Conservation (phyloP, 2,888 invertebrate species). For the Coenonympha arcania region DNA sequence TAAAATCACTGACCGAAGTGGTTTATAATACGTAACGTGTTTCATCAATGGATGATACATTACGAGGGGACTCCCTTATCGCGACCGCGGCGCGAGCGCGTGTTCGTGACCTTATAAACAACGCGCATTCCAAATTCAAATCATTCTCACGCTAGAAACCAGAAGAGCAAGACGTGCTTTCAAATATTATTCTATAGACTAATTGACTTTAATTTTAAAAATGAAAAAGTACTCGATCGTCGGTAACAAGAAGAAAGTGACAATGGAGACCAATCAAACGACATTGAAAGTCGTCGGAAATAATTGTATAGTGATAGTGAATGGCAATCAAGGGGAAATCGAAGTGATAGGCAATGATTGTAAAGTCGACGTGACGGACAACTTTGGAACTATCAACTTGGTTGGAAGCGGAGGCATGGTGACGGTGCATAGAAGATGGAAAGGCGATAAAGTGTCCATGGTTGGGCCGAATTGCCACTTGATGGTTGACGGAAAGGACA, state of each 20-base stretch:
- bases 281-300: constrained; percentile 62
- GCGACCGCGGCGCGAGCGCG: constrained; percentile 27
- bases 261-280: constrained; percentile 58
- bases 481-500: constrained; percentile 57
- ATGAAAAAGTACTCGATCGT: constrained; percentile 67
- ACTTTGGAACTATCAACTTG: constrained; percentile 54
- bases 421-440: constrained; percentile 49
- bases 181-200: constrained; percentile 14
- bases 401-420: constrained; percentile 59
- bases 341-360: constrained; percentile 68
- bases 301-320: constrained; percentile 55
- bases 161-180: constrained; percentile 18
- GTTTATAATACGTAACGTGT: constrained; percentile 11
- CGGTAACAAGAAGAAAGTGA: constrained; percentile 69
- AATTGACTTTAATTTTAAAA: constrained; percentile 28
- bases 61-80: constrained; percentile 39
- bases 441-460: constrained; percentile 55
- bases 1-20: constrained; percentile 9
- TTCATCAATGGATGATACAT: constrained; percentile 39
- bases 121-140: constrained; percentile 32
- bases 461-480: constrained; percentile 53
- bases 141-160: constrained; percentile 33
- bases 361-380: constrained; percentile 54
- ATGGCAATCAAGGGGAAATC: constrained; percentile 58
- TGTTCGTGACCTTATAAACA: constrained; percentile 30